Evolutionary conservation across 2,888 invertebrate genomes (phyloP).

Genomic region (Sphaerophoria taeniata): DNA sequence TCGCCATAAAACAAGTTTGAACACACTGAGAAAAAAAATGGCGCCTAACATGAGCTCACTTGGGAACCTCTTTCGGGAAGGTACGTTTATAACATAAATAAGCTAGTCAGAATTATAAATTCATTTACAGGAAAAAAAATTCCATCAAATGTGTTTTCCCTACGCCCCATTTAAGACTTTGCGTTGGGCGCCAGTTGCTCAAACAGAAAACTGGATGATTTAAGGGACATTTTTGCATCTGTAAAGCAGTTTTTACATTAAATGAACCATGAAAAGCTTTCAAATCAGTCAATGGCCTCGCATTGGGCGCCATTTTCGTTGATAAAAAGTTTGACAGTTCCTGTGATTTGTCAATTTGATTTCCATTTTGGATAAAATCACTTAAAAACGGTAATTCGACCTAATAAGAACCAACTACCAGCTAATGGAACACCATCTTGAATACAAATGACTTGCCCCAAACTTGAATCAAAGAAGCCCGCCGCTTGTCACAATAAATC

Average conservation of each 20-base stretch:
- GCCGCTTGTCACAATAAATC: conserved; percentile 58
- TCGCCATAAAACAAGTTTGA: no score
- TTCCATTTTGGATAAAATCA: neutral
- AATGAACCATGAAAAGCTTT: conserved; percentile 15
- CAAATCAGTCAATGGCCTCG: neutral
- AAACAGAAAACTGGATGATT: neutral
- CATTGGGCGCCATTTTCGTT: conserved; percentile 4
- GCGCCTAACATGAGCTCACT: neutral
- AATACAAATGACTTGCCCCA: conserved; percentile 7
- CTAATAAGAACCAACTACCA: neutral
- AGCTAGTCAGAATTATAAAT: neutral
- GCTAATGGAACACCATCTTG: neutral
- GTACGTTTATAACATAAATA: no score
- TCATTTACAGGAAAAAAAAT: neutral
- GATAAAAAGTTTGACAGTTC: neutral
- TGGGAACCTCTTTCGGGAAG: no score
- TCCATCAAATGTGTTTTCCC: no score
- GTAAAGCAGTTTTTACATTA: neutral
- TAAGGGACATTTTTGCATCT: no score
- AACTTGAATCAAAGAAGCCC: conserved; percentile 30
- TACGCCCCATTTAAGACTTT: neutral
- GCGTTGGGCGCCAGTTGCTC: neutral
- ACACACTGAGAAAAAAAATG: no score
- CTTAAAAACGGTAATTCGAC: neutral
- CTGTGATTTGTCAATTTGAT: no score